A percentile compares a stretch with the other conserved stretches of the same genome.
Conservation (phyloP, 1,140 invertebrate genomes). For the Ceratitis capitata region DNA sequence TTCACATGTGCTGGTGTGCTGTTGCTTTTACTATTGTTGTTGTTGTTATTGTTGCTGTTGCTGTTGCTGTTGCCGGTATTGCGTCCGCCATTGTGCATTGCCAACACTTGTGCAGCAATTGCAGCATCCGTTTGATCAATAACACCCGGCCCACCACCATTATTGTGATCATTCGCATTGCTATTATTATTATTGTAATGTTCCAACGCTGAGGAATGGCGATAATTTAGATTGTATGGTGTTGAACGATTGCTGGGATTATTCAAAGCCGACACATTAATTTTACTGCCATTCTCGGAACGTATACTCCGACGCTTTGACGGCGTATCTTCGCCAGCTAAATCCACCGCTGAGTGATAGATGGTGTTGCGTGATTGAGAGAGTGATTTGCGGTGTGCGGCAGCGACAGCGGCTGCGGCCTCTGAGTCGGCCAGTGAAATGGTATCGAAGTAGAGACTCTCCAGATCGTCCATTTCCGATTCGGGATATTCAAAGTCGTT, state of each 20-base stretch:
- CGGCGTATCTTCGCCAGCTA: slow-evolving; percentile 54
- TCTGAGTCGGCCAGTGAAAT: slow-evolving; percentile 63
- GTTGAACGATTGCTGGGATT: slow-evolving; percentile 41
- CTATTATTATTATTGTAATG: slow-evolving; percentile 46
- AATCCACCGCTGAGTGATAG: slow-evolving; percentile 62
- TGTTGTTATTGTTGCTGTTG: slow-evolving; percentile 46
- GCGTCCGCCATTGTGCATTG: slow-evolving; percentile 53
- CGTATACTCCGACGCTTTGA: slow-evolving; percentile 49
- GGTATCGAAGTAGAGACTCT: slow-evolving; percentile 63
- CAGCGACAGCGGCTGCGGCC: slow-evolving; percentile 54
- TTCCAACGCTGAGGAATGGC: slow-evolving; percentile 58
- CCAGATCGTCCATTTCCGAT: slow-evolving; percentile 62
- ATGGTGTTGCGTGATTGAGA: slow-evolving; percentile 64
- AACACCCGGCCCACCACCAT: slow-evolving; percentile 38
- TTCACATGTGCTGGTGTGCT: slow-evolving; percentile 46
- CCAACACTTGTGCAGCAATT: slow-evolving; percentile 55
- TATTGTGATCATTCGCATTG: background rate
- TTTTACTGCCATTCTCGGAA: slow-evolving; percentile 42
- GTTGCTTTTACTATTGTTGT: slow-evolving; percentile 21
- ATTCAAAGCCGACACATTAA: slow-evolving; percentile 42
- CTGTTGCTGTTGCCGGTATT: slow-evolving; percentile 5
- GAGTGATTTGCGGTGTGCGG: slow-evolving; percentile 61
- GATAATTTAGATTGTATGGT: slow-evolving; percentile 54
- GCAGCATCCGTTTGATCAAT: slow-evolving; percentile 55
- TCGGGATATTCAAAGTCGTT: slow-evolving; percentile 62